phyloP scores from a whole-genome alignment of 2,888 invertebrate species.

The Physocephala rufipes region DNA sequence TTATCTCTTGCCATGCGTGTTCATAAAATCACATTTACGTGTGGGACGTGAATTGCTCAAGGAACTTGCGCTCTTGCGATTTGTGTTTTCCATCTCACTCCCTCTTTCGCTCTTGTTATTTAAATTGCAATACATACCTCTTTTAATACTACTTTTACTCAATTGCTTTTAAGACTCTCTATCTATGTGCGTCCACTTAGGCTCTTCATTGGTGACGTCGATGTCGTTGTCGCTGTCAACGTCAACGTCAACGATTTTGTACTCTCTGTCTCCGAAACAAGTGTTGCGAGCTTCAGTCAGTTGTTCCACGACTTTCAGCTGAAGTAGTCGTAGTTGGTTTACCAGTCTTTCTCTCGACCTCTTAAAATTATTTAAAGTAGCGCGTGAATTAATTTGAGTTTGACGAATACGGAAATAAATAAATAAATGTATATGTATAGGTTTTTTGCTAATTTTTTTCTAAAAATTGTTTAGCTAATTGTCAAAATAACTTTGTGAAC shows the following conservation, averaged over 20 bases:
- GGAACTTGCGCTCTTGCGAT: neutral
- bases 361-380: constrained; percentile 32
- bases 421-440: no score
- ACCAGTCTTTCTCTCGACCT: constrained; percentile 45
- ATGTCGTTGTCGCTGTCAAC: no score
- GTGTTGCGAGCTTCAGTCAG: constrained; percentile 45
- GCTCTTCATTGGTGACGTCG: no score
- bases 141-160: neutral
- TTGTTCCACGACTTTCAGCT: constrained; percentile 59
- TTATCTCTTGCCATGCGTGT: no score
- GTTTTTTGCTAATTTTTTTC: neutral
- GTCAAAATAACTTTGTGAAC: no score
- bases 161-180: no score
- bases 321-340: constrained; percentile 56
- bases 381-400: constrained; percentile 36
- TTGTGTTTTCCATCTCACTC: neutral
- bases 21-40: no score
- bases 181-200: no score
- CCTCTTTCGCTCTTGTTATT: neutral
- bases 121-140: neutral
- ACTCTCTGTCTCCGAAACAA: constrained; percentile 27
- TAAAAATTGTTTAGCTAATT: constrained; percentile 13
- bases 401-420: constrained; percentile 21
- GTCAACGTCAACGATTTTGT: neutral
- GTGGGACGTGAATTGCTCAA: neutral